Percentiles rank a stretch among this genome's conserved stretches.
These are phyloP conservation scores for Trogon surrucura DNA, from an alignment of 2,113 vertebrate species.

Conservation along the genomic window DNA sequence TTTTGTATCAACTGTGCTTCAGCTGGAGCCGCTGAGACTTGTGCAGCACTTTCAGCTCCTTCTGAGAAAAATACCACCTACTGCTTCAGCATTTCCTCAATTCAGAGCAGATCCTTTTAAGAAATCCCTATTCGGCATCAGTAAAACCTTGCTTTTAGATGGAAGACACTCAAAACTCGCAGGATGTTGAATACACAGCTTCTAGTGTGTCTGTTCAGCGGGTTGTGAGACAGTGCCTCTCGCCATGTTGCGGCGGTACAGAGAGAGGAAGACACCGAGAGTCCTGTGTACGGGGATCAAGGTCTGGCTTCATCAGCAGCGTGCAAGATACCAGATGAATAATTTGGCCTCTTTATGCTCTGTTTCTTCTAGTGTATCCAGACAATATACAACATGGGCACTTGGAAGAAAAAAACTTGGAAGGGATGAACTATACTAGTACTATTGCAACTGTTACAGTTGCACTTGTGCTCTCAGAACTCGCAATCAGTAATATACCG, in stretches of 20 bases:
- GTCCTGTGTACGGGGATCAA: not conserved
- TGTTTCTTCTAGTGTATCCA: not conserved
- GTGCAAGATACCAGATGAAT: not conserved
- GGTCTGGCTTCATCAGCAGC: not conserved
- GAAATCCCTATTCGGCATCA: not conserved
- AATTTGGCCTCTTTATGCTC: not conserved
- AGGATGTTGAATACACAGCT: not conserved
- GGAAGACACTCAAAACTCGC: not conserved
- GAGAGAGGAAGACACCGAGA: not conserved
- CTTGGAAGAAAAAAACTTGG: not conserved
- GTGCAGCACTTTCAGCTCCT: not conserved
- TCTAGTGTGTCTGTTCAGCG: not conserved
- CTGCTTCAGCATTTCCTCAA: not conserved
- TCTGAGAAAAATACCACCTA: constrained; percentile 6
- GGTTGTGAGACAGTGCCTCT: not conserved
- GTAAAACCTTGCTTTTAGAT: not conserved
- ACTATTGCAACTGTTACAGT: not conserved
- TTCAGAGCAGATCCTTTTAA: not conserved
- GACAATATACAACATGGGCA: not conserved
- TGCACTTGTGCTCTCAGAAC: not conserved
- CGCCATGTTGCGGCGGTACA: not conserved
- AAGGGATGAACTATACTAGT: not conserved
- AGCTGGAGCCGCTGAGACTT: constrained; percentile 4
- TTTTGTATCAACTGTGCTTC: constrained; percentile 32
- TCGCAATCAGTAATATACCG: not conserved